Base-by-base conservation (phyloP, 92 coral and sea anemone species). In the Zoanthus sociatus region DNA sequence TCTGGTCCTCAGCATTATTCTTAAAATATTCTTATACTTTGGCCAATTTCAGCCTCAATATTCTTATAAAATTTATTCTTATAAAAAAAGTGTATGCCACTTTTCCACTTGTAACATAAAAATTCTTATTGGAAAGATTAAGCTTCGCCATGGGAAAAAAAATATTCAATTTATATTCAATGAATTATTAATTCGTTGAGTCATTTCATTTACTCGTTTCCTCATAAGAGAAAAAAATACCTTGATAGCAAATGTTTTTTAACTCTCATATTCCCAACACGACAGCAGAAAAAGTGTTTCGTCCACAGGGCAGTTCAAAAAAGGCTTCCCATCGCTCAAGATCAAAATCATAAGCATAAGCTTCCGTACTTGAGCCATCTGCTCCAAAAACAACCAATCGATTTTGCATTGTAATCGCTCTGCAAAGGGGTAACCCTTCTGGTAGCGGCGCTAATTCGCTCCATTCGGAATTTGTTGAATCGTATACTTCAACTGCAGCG, bases 291-390 rank as follows among this genome's bases (percentile, higher is more conserved):
- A 83, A 95, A 26, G 93, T 94, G 77, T 91, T 95, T 77, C 96
- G 72, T 55, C 96, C 92, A 15, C 56, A 84, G 51, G 96, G 98
- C 14, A 95, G 58, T 14, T 91, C 89, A 48, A 89, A 73, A 61
- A 88, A 87, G 44, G 79, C 78, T 66, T 84, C 90, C 98, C 98
- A 95, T 60, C 83, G 69, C 56, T 87, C 88, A 11, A 86, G 87
- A 45, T 95, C 98, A 77, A 95, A 95, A 55, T 93, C 98, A 75
- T 92, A 93, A 10, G 96, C 93, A 66, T 79, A 91, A 7, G 90
- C 88, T 6, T 77, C 76, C n/a, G 66, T 89, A 53, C 78, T 84
- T 9, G 90, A 90, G 11, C 95, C 92, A 76, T 95, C 98, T 1
- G 96, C 98, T 1, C 96, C 96, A 37, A 95, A 73, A 20, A 90